These are phyloP conservation scores for Icerya purchasi DNA, from an alignment of 2,888 invertebrate genomes.

Conservation along the genomic window DNA sequence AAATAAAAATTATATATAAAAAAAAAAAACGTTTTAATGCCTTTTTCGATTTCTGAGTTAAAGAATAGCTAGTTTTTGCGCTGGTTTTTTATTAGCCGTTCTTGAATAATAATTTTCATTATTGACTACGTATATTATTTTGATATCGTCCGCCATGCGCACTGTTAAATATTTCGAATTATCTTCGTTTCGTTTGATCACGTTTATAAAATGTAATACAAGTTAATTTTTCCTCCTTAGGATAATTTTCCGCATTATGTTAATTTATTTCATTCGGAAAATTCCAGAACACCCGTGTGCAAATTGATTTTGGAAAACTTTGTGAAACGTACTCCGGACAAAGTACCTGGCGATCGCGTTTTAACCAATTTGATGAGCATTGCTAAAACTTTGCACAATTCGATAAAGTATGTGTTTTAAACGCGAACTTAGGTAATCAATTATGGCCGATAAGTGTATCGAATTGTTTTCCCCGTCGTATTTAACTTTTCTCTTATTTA, in stretches of 20 bases:
- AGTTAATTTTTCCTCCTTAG: conserved; percentile 25
- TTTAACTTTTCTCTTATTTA: no score
- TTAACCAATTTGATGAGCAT: conserved; percentile 74
- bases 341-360: conserved; percentile 49
- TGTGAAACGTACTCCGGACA: conserved; percentile 22
- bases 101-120: no score
- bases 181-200: no score
- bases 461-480: conserved; percentile 7
- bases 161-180: neutral
- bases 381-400: conserved; percentile 75
- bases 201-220: no score
- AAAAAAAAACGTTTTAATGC: no score
- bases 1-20: no score
- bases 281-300: conserved; percentile 59
- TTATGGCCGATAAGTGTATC: no score
- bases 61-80: no score
- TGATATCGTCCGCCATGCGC: neutral
- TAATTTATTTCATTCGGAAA: conserved; percentile 72
- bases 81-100: no score
- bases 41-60: no score
- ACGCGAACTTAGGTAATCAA: no score
- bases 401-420: conserved; percentile 48
- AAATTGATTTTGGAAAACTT: conserved; percentile 44
- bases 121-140: neutral
- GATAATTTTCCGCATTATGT: conserved; percentile 77